A percentile compares a stretch with the other conserved stretches of the same genome.
phyloP scores from a whole-genome alignment of 1,140 invertebrate genomes.

The Littorina saxatilis region DNA sequence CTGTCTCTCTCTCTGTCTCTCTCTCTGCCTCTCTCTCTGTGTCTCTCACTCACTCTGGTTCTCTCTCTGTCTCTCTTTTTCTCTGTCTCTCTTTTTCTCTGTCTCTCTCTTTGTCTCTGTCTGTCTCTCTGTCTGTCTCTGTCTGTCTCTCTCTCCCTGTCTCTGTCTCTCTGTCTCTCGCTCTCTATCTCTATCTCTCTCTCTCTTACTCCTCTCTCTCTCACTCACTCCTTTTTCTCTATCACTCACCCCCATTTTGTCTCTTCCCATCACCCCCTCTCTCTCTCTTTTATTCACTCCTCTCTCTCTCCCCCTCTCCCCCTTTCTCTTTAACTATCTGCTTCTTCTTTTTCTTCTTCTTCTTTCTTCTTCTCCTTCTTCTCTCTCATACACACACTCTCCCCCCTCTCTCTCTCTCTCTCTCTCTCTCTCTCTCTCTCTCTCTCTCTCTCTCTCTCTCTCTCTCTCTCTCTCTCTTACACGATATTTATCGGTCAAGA shows the following conservation, averaged over 20 bases:
- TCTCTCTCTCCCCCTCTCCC: background rate
- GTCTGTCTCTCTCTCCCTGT: too few relatives aligned
- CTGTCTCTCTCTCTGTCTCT: too few relatives aligned
- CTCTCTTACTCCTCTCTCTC: background rate
- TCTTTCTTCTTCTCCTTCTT: background rate
- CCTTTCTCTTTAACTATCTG: background rate
- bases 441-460: too few relatives aligned
- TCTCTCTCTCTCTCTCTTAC: slow-evolving; percentile 25
- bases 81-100: too few relatives aligned
- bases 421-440: background rate
- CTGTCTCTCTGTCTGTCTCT: too few relatives aligned
- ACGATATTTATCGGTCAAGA: background rate
- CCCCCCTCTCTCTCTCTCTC: background rate
- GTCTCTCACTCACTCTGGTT: background rate
- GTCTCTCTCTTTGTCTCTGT: too few relatives aligned
- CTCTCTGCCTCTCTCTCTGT: background rate
- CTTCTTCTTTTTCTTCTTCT: background rate
- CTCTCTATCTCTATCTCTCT: too few relatives aligned
- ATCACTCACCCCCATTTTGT: too few relatives aligned
- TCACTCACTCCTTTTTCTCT: background rate
- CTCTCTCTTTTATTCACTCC: too few relatives aligned
- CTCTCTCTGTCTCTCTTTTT: too few relatives aligned
- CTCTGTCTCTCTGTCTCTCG: too few relatives aligned
- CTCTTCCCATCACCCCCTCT: background rate
- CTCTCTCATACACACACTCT: background rate